A percentile compares a stretch with the other conserved stretches of the same genome.
phyloP scores from a whole-genome alignment of 2,113 vertebrate genomes.

The Tragelaphus imberbis region DNA sequence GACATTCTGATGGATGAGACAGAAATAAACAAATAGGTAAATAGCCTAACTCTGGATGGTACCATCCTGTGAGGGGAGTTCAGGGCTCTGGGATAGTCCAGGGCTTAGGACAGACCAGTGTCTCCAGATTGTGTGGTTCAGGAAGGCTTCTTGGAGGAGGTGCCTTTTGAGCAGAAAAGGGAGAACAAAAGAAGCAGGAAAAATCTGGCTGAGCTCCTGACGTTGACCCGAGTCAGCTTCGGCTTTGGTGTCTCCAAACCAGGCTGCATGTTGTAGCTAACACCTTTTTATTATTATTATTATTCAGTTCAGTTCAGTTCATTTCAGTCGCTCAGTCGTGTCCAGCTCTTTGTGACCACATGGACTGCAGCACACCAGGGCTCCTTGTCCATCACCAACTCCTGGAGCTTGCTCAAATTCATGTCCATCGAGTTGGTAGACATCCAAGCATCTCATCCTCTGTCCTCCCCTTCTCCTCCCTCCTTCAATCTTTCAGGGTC shows the following conservation, averaged over 20 bases:
- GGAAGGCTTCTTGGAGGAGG: neutral
- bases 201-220: neutral
- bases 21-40: neutral
- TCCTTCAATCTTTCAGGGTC: fast-evolving
- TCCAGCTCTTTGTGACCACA: neutral
- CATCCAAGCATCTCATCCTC: neutral
- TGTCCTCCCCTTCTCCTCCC: neutral
- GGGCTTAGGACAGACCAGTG: neutral
- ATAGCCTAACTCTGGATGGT: fast-evolving
- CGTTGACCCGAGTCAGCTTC: neutral
- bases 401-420: neutral
- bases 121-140: neutral
- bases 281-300: no score
- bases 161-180: neutral
- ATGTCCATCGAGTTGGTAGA: fast-evolving
- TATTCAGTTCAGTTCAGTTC: neutral
- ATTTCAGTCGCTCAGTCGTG: neutral
- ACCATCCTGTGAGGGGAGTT: neutral
- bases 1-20: neutral
- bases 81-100: neutral
- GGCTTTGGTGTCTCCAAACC: fast-evolving
- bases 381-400: neutral
- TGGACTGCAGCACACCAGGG: neutral
- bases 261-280: no score
- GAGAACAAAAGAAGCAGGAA: neutral